phyloP scores from a whole-genome alignment of 1,140 invertebrate species.

The Listronotus bonariensis region DNA sequence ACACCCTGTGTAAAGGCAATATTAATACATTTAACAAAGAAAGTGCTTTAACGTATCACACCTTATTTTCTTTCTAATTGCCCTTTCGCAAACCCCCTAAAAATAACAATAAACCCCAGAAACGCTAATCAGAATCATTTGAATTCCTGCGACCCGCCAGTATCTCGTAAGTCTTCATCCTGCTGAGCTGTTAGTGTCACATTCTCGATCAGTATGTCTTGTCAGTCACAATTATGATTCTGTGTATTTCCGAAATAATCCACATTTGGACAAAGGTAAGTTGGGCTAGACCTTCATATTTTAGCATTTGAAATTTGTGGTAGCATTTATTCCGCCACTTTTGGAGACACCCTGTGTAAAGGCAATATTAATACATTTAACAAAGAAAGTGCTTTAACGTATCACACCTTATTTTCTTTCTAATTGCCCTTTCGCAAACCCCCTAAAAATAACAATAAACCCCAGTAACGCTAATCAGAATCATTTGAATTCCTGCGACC shows the following conservation, averaged over 20 bases:
- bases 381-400: no score
- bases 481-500: constrained; percentile 34
- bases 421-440: constrained; percentile 23
- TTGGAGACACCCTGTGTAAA: no score
- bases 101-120: constrained; percentile 36
- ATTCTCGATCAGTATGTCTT: constrained; percentile 31
- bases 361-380: no score
- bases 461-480: constrained; percentile 31
- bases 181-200: constrained; percentile 27
- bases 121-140: constrained; percentile 32
- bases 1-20: no score
- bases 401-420: constrained; percentile 1
- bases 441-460: constrained; percentile 36
- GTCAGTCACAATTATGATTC: constrained; percentile 35
- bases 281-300: no score
- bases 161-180: constrained; percentile 31
- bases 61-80: no score
- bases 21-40: no score
- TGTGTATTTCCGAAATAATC: no score
- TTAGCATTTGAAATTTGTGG: no score
- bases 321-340: no score
- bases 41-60: no score
- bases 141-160: constrained; percentile 29
- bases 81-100: constrained; percentile 21
- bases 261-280: no score